Evolutionary conservation across 2,888 invertebrate species (phyloP), one percentile per base, ranked within the genome.

Genomic region (Papilio demoleus): DNA sequence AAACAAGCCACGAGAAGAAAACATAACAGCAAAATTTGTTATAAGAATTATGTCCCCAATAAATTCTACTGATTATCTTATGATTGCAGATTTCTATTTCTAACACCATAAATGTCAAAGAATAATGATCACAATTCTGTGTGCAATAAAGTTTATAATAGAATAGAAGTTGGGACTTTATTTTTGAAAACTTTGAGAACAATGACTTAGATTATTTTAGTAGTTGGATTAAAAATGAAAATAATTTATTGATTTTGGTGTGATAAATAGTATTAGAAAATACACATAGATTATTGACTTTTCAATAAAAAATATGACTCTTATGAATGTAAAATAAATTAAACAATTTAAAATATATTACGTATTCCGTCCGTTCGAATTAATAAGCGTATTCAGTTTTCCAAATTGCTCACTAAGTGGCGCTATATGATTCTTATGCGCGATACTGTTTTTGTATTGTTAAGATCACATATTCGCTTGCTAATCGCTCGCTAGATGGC

Each of bases 71-170:
- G 50, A 53, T 67, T 42, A 53, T 56, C 40, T 40, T 53, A 40
- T 47, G 61, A 59, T 58, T 59, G n/a, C n/a, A 60, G 38, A 62
- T 17, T 38, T 38, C 61, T 38, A 40, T 60, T 61, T 59, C 22
- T 42, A 31, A 62, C 61, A 62, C 67, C 40, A 61, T 62, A 62
- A 62, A 67, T 53, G 40, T 61, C 38, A 31, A 19, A 56, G n/a
- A 38, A 62, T 61, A 53, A 62, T n/a, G 62, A 62, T 42, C 40
- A 42, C 50, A 67, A 62, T 56, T 42, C 40, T 8, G 8, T 31
- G 4, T 34, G 14, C 53, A n/a, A 50, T 40, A 61, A 61, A 67
- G 60, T 61, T 61, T 67, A 60, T 60, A 50, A 53, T 53, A 40
- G 50, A 67, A 67, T 61, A 38, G 38, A 38, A 38, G 9, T 58